Conservation (phyloP, 92 coral and sea anemone species). For the Montipora capitata region DNA sequence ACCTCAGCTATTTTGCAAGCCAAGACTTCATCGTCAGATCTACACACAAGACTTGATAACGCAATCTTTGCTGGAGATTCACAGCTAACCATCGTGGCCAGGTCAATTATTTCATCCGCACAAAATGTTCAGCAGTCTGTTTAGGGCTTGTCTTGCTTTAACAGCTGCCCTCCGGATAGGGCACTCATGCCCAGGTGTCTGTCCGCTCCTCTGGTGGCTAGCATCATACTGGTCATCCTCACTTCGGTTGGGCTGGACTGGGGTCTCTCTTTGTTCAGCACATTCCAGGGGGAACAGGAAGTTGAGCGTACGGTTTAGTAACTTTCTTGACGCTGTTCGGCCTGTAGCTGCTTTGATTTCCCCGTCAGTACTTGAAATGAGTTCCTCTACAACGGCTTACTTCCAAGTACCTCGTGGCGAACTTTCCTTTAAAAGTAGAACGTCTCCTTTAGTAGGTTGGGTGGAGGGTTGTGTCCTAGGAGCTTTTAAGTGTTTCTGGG, state of each 20-base stretch:
- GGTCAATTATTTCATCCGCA: too few species aligned
- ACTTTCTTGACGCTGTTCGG: constrained; percentile 9
- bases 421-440: not conserved
- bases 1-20: too few species aligned
- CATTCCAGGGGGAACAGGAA: constrained; percentile 1
- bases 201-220: not conserved
- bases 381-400: not conserved
- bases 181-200: not conserved
- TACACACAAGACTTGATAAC: too few species aligned
- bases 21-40: too few species aligned
- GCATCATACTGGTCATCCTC: not conserved
- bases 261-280: not conserved
- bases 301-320: not conserved
- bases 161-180: not conserved
- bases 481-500: constrained; percentile 3
- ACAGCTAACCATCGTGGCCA: too few species aligned
- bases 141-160: not conserved
- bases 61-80: too few species aligned
- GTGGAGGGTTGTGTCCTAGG: not conserved
- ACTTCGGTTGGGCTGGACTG: constrained; percentile 1
- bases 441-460: not conserved
- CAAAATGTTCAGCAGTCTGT: constrained; percentile 12
- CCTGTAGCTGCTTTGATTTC: constrained; percentile 12
- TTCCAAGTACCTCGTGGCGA: not conserved
- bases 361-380: not conserved